phyloP scores from a whole-genome alignment of 1,140 invertebrate species.

The Sycophaga agraensis region DNA sequence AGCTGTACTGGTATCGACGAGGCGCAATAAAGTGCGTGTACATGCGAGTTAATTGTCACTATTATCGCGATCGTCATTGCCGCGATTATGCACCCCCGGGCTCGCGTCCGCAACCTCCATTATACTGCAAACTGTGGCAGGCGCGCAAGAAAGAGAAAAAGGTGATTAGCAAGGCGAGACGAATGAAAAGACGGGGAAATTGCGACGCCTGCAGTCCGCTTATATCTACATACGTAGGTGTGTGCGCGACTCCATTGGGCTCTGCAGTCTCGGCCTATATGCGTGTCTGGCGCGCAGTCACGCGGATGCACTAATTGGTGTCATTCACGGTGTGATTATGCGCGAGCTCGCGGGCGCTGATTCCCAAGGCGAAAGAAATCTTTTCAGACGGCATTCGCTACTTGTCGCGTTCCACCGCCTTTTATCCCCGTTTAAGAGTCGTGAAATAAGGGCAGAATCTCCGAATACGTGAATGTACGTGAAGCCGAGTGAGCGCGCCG shows the following conservation, averaged over 20 bases:
- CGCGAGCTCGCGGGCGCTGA: constrained; percentile 37
- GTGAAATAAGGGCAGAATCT: neutral
- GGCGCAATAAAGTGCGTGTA: neutral
- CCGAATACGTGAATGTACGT: no score
- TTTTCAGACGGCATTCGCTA: constrained; percentile 42
- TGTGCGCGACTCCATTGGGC: neutral
- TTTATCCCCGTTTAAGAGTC: no score
- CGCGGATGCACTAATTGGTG: constrained; percentile 51
- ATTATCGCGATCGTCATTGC: constrained; percentile 20
- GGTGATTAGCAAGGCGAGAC: constrained; percentile 21
- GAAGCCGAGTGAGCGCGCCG: no score
- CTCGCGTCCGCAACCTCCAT: neutral
- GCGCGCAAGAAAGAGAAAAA: constrained; percentile 9
- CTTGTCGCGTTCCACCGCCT: constrained; percentile 37
- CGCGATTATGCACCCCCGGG: no score
- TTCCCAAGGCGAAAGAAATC: constrained; percentile 45
- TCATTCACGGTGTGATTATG: constrained; percentile 50
- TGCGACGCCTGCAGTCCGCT: neutral
- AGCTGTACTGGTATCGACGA: neutral
- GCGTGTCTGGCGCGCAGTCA: constrained; percentile 9
- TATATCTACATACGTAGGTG: no score
- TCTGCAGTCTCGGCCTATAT: no score
- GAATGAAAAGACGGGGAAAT: constrained; percentile 23
- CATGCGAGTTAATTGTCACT: constrained; percentile 5
- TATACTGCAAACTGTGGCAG: neutral